Base-by-base conservation (phyloP, 2,797 vertebrate species). In the Acanthurus tractus region DNA sequence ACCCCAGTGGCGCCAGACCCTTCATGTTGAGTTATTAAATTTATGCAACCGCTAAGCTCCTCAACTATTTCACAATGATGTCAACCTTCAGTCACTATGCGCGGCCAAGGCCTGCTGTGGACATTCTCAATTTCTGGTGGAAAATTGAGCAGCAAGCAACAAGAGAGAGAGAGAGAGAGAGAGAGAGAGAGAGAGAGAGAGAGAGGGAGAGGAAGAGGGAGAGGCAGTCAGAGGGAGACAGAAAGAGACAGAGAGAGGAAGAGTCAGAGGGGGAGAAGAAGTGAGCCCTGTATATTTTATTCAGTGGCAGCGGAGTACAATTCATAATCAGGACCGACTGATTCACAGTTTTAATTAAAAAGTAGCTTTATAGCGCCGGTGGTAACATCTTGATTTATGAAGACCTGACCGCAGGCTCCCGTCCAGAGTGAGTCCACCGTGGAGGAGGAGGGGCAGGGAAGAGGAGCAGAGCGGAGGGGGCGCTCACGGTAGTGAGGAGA, bases 301-400 rank as follows among this genome's bases (percentile, higher is more conserved):
- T 94, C 87, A 92, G 86, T 72, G 85, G 86, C 82, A 82, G 90
- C 73, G 2, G 78, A 88, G 88, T 87, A 91, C 93, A 90, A 92
- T 93, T 94, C 92, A 94, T 94, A 95, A 94, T 93, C 88, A 89
- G 79, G 50, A 76, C 77, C 52, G 78, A 86, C 90, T 93, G 93
- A 92, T 93, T 95, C 90, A 92, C 85, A 87, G 91, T 89, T 94
- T 94, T 94, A 94, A 95, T 95, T 94, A 94, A 94, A 94, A 95
- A 91, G 88, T 85, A 85, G 89, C 90, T 85, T 87, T 66, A 88
- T 64, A 89, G 81, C 55, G 78, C 88, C 81, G 22, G 78, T 89
- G 88, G 90, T 89, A 92, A 89, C 88, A 85, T 93, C 86, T 87
- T 94, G 94, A 94, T 94, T 92, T 91, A 94, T 93, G 91, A 76